A percentile compares a stretch with the other conserved stretches of the same genome.
Conservation (phyloP, 2,113 vertebrate genomes). For the Eurystomus gularis region DNA sequence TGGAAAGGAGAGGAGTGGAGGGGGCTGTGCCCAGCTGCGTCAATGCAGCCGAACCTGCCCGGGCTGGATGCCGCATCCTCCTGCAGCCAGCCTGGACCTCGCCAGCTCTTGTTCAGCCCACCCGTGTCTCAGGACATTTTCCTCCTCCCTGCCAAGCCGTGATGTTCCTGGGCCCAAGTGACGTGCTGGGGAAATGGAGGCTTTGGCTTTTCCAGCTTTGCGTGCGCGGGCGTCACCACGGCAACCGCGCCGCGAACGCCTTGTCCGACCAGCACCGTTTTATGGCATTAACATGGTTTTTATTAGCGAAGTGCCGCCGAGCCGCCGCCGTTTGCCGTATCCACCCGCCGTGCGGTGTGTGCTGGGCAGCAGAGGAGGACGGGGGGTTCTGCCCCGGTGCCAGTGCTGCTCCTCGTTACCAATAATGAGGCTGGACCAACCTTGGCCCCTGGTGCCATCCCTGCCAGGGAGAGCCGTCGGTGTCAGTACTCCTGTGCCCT, state of each 20-base stretch:
- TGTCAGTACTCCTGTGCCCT: rapidly evolving
- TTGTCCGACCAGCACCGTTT: not conserved
- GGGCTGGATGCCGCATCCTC: rapidly evolving
- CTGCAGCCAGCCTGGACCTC: rapidly evolving
- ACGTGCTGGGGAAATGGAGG: slow-evolving; percentile 6
- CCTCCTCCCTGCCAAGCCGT: not conserved
- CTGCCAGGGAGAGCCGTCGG: rapidly evolving
- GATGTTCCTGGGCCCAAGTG: not conserved
- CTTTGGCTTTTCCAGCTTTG: slow-evolving; percentile 25
- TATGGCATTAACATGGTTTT: not conserved
- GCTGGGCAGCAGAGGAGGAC: rapidly evolving
- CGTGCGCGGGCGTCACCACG: slow-evolving; percentile 43
- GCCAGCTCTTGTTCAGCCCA: not conserved
- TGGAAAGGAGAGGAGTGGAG: not conserved
- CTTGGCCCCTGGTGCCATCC: rapidly evolving
- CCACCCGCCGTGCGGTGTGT: rapidly evolving
- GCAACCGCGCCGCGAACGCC: slow-evolving; percentile 10
- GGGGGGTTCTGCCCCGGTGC: rapidly evolving
- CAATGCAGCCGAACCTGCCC: rapidly evolving
- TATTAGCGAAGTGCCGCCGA: rapidly evolving
- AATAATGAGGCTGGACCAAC: rapidly evolving
- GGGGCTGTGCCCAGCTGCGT: not conserved
- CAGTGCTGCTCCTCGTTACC: not conserved
- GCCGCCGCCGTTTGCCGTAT: rapidly evolving
- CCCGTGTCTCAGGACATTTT: rapidly evolving